Conservation (phyloP, 2,113 vertebrate genomes). For the Boleophthalmus pectinirostris region DNA sequence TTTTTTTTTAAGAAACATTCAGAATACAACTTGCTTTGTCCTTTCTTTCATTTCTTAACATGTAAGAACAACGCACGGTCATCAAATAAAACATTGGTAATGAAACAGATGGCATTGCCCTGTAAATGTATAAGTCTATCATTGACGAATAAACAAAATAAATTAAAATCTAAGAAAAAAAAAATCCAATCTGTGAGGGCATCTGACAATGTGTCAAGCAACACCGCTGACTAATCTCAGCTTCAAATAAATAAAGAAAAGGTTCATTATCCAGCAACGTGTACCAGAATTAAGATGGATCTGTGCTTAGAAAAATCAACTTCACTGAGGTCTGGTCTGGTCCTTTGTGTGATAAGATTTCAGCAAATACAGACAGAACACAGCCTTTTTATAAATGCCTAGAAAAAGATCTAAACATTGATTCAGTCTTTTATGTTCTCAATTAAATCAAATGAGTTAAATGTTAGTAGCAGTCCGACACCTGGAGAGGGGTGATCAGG, state of each 20-base stretch:
- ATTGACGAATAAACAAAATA: background rate
- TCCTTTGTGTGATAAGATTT: background rate
- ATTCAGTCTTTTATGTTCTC: background rate
- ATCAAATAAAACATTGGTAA: background rate
- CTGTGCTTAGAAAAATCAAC: background rate
- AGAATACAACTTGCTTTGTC: constrained; percentile 5
- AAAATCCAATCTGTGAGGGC: background rate
- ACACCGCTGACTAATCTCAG: constrained; percentile 37
- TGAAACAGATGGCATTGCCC: background rate
- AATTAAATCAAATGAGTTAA: no score
- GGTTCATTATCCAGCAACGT: constrained; percentile 56
- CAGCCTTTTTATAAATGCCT: background rate
- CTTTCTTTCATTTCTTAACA: constrained; percentile 5
- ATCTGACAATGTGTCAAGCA: constrained; percentile 6
- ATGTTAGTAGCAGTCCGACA: no score
- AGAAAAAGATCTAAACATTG: background rate
- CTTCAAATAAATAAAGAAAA: constrained; percentile 24
- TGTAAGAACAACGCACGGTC: constrained; percentile 6
- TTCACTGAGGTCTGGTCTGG: background rate
- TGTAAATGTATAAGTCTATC: no score
- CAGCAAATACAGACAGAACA: background rate
- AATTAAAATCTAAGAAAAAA: background rate
- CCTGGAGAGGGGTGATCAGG: no score
- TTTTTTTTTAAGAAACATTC: background rate
- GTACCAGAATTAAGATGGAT: constrained; percentile 18